Evolutionary conservation across 2,113 vertebrate species (phyloP), one percentile per base, ranked within the genome.

Genomic region (Empidonax traillii): DNA sequence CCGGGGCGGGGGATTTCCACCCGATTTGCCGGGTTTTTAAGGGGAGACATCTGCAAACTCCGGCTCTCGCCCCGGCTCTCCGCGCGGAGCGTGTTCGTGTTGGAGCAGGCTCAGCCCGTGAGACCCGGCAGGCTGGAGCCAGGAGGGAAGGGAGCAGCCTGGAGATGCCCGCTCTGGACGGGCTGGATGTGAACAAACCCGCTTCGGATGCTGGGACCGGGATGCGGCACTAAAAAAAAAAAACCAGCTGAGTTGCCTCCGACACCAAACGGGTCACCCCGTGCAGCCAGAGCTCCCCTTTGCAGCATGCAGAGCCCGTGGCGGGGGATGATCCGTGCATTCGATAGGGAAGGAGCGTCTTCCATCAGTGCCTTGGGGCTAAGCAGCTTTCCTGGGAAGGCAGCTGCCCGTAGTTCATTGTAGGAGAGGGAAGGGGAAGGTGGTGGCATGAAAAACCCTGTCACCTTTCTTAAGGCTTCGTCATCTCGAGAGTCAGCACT

Each of bases 311-410:
- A 12, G 55, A 69, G 69, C 65, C 76, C 3, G 0, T 1, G 8
- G 41, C 18, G 43, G 33, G 3, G 47, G 59, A 19, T 3, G 43
- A 75, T 44, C 39, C 1, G 0, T 1, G 31, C 2, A 0, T n/a
- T 41, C 30, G 1, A 2, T 2, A 24, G 43, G 37, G 53, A 93
- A 80, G 46, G 49, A 85, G 28, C 71, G 41, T 63, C 71, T 25
- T 24, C 33, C 43, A 31, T 27, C 63, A 3, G 21, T 18, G 14
- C 24, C 44, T 21, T 0, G 0, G 52, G 7, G 0, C 10, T 31
- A 11, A 18, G 46, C 1, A 2, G 59, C 51, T 66, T 53, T 77
- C 41, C 84, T 9, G 33, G 44, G 19, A 44, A 37, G 39, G 59
- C 65, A 86, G 65, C 49, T 0, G 1, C 58, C 0, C 0, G 18